Evolutionary conservation across 1,140 invertebrate genomes (phyloP), one percentile per base, ranked within the genome.

Genomic region (Luehdorfia chinensis): DNA sequence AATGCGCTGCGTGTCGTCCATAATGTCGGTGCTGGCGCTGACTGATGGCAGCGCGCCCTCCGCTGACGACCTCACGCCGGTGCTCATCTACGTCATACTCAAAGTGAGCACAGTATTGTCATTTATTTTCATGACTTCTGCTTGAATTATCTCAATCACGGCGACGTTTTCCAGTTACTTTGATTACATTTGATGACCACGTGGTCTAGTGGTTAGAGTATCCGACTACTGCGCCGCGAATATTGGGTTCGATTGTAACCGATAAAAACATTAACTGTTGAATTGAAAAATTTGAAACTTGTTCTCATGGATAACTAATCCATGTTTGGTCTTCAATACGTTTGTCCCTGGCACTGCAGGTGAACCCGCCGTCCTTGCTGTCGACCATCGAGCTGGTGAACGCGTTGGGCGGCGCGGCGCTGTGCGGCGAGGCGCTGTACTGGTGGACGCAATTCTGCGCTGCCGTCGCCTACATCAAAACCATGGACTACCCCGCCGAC

Each of bases 361-460:
- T 96, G 9, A 99, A 99, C 90, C 97, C 97, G 5, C 94, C 94
- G 11, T 94, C 94, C 36, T 88, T 99, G 43, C 88, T 99, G n/a
- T 99, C 97, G 0, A 99, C 97, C 1, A 92, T 99, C 59, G 97
- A 99, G 84, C 98, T 98, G 76, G 96, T 99, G 31, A 94, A 94
- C 69, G 96, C 94, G 67, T 97, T 98, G 76, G 97, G 96, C 66
- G 93, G 92, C 19, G 91, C 92, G 55, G 90, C 93, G 50, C 88
- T 98, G 8, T 89, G 91, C 55, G 97, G 98, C 21, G 96, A 98
- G 86, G 95, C 98, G 75, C 93, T 95, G 71, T 99, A 99, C 87
- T 98, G 97, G 93, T 99, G 98, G 98, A 98, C 96, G 27, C 97
- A 99, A 78, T 99, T 99, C 83, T 95, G 94, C 59, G 95, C 97